Evolutionary conservation across 2,113 vertebrate genomes (phyloP).

Genomic region (Grantiella picta): DNA sequence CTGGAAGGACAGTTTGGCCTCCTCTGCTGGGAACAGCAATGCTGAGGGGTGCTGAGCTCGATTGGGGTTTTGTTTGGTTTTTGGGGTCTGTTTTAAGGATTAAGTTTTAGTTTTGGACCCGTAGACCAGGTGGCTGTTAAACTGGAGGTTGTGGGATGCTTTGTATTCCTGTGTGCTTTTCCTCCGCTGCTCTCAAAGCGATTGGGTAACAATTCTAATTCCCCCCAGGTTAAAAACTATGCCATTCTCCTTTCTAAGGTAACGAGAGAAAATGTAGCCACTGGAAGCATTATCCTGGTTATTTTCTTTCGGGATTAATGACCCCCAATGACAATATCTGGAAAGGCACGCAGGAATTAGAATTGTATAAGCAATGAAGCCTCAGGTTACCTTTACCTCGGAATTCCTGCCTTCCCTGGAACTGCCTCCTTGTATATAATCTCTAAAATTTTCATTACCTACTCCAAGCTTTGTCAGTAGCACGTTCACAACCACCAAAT

Average conservation of each 20-base stretch:
- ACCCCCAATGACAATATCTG: neutral
- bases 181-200: neutral
- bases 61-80: neutral
- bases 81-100: neutral
- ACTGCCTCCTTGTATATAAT: neutral
- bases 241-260: neutral
- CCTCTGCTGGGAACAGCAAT: accelerated
- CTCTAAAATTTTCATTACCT: neutral
- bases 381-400: neutral
- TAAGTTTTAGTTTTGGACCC: neutral
- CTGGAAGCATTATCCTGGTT: neutral
- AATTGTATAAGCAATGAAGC: neutral
- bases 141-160: neutral
- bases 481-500: neutral
- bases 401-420: neutral
- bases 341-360: neutral
- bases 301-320: neutral
- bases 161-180: neutral
- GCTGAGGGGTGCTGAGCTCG: neutral
- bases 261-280: neutral
- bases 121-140: neutral
- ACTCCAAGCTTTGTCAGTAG: neutral
- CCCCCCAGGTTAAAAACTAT: neutral
- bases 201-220: neutral
- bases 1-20: neutral